phyloP scores from a whole-genome alignment of 2,888 invertebrate genomes.

The Thera britannica region DNA sequence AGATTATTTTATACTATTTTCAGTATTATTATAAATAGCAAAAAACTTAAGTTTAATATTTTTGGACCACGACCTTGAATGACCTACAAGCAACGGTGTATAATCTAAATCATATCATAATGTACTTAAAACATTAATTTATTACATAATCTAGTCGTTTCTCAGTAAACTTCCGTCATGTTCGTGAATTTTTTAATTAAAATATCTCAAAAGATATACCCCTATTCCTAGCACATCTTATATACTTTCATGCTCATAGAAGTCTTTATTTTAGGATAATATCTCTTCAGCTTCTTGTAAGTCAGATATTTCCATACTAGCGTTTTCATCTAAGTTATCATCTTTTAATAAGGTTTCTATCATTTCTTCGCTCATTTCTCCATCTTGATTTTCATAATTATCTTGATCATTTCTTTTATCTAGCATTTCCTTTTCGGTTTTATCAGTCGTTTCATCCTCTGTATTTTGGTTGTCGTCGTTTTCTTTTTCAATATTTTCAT shows the following conservation, averaged over 20 bases:
- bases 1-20: too few relatives aligned
- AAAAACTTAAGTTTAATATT: too few relatives aligned
- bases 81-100: too few relatives aligned
- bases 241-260: neutral
- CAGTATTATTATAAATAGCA: too few relatives aligned
- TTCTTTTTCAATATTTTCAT: slow-evolving; percentile 7
- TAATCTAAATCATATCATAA: too few relatives aligned
- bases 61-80: too few relatives aligned
- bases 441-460: slow-evolving; percentile 12
- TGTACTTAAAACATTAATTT: too few relatives aligned
- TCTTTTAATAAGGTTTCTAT: slow-evolving; percentile 68
- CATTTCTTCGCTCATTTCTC: slow-evolving; percentile 70
- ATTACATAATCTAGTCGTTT: too few relatives aligned
- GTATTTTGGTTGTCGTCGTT: slow-evolving; percentile 18
- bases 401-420: slow-evolving; percentile 23
- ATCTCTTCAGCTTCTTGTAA: slow-evolving; percentile 36
- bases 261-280: slow-evolving; percentile 21
- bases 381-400: slow-evolving; percentile 53
- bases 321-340: slow-evolving; percentile 49
- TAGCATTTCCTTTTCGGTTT: slow-evolving; percentile 27
- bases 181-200: too few relatives aligned
- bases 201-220: too few relatives aligned
- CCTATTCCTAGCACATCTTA: too few relatives aligned
- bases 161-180: too few relatives aligned
- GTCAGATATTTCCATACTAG: slow-evolving; percentile 37